These are phyloP conservation scores for Nebria salina DNA, from an alignment of 2,888 invertebrate species.

Conservation along the genomic window DNA sequence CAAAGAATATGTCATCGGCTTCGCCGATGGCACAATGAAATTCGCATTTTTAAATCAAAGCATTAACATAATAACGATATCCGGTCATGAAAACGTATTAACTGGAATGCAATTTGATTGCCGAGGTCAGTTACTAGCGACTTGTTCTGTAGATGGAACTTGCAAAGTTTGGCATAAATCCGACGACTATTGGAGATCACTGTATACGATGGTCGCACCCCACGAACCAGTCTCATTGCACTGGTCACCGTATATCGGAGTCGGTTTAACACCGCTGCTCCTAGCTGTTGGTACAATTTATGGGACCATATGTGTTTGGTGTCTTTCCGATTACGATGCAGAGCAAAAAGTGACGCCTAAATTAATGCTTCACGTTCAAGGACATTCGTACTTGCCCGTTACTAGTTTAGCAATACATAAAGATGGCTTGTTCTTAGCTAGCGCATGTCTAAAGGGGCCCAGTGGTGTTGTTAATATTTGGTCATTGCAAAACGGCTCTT, in stretches of 20 bases:
- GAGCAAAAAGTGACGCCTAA: slow-evolving; percentile 54
- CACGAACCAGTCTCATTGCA: slow-evolving; percentile 63
- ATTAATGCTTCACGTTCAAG: slow-evolving; percentile 63
- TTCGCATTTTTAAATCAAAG: slow-evolving; percentile 60
- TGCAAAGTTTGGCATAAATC: slow-evolving; percentile 63
- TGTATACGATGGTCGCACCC: slow-evolving; percentile 62
- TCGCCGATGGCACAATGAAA: slow-evolving; percentile 66
- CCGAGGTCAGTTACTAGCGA: slow-evolving; percentile 64
- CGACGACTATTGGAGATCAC: slow-evolving; percentile 60
- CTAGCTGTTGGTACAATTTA: slow-evolving; percentile 66
- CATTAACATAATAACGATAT: slow-evolving; percentile 56
- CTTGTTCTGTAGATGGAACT: slow-evolving; percentile 63
- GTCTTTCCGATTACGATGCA: slow-evolving; percentile 57
- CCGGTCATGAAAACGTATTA: slow-evolving; percentile 62
- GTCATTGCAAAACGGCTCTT: slow-evolving; percentile 68
- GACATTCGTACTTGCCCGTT: slow-evolving; percentile 66
- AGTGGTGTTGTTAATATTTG: slow-evolving; percentile 69
- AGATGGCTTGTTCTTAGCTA: slow-evolving; percentile 66
- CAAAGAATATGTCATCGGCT: slow-evolving; percentile 67
- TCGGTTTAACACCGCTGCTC: slow-evolving; percentile 57
- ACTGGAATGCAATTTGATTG: slow-evolving; percentile 65
- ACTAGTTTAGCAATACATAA: slow-evolving; percentile 65
- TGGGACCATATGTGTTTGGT: slow-evolving; percentile 66
- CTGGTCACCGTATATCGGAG: slow-evolving; percentile 67
- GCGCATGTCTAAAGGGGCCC: slow-evolving; percentile 64